These are phyloP conservation scores for Amphipyra berbera DNA, from an alignment of 2,888 invertebrate genomes.

Conservation along the genomic window DNA sequence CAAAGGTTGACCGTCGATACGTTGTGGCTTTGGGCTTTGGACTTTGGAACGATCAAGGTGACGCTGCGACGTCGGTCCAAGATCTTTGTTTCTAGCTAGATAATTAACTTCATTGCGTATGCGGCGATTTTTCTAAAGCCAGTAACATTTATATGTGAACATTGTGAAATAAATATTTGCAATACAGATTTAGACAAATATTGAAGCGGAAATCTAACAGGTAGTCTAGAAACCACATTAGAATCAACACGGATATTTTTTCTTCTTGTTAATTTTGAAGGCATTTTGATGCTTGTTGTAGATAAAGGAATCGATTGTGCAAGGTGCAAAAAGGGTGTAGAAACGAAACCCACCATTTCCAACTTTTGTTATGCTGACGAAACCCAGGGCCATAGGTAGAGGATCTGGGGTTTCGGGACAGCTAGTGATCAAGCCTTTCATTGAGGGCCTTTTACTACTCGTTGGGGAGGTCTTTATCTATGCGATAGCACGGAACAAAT, in stretches of 20 bases:
- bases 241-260: conserved; percentile 35
- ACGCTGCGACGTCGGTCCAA: background rate
- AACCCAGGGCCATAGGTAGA: too few species aligned
- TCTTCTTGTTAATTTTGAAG: conserved; percentile 11
- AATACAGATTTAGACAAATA: conserved; percentile 30
- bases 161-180: conserved; percentile 30
- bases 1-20: conserved; percentile 19
- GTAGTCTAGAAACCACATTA: conserved; percentile 25
- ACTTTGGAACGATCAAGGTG: conserved; percentile 15
- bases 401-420: too few species aligned
- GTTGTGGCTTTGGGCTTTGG: conserved; percentile 47
- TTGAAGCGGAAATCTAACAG: conserved; percentile 37
- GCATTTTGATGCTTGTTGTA: background rate
- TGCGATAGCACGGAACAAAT: too few species aligned
- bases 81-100: too few species aligned
- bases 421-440: too few species aligned
- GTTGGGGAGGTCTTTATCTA: too few species aligned
- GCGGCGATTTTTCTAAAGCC: conserved; percentile 17
- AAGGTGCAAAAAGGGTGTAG: background rate
- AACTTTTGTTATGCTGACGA: too few species aligned
- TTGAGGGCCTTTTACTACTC: too few species aligned
- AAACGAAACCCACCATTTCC: too few species aligned
- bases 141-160: conserved; percentile 6
- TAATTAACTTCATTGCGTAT: background rate
- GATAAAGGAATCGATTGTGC: background rate